These are phyloP conservation scores for Salminus brasiliensis DNA, from an alignment of 2,113 vertebrate genomes.

Conservation along the genomic window DNA sequence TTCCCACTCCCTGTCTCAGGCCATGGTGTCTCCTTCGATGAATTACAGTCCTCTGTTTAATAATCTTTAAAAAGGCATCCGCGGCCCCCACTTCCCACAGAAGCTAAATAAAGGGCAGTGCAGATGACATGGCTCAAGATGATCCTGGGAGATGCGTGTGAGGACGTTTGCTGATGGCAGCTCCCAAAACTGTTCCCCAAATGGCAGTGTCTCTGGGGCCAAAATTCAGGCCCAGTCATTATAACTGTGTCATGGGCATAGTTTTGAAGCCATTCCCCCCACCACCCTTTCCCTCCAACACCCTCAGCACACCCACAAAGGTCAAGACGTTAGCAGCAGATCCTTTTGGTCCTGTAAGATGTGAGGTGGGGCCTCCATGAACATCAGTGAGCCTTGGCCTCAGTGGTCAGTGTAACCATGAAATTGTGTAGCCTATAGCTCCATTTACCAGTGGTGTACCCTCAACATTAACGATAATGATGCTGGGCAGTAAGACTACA, in stretches of 20 bases:
- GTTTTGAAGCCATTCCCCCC: background rate
- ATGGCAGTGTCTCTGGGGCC: slow-evolving; percentile 31
- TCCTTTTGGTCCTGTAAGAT: too few relatives aligned
- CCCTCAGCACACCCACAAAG: too few relatives aligned
- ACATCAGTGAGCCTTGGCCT: too few relatives aligned
- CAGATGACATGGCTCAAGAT: slow-evolving; percentile 25
- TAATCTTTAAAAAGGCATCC: slow-evolving; percentile 43
- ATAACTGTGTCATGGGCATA: background rate
- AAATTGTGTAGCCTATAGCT: too few relatives aligned
- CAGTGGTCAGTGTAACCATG: too few relatives aligned
- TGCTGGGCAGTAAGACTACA: too few relatives aligned
- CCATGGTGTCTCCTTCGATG: slow-evolving; percentile 11
- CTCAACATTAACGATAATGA: too few relatives aligned
- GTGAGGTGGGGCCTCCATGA: too few relatives aligned
- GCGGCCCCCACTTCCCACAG: slow-evolving; percentile 50
- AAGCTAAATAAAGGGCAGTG: slow-evolving; percentile 45
- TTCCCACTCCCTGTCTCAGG: slow-evolving; percentile 2
- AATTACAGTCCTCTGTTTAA: slow-evolving; percentile 31
- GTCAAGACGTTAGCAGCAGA: too few relatives aligned
- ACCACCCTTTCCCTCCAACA: too few relatives aligned
- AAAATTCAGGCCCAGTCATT: slow-evolving; percentile 18
- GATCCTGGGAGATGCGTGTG: slow-evolving; percentile 26
- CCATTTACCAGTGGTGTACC: too few relatives aligned
- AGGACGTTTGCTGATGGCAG: slow-evolving; percentile 16
- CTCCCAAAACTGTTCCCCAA: slow-evolving; percentile 20